A percentile compares a stretch with the other conserved stretches of the same genome.
phyloP scores from a whole-genome alignment of 2,113 vertebrate genomes.

The Pagrus major region DNA sequence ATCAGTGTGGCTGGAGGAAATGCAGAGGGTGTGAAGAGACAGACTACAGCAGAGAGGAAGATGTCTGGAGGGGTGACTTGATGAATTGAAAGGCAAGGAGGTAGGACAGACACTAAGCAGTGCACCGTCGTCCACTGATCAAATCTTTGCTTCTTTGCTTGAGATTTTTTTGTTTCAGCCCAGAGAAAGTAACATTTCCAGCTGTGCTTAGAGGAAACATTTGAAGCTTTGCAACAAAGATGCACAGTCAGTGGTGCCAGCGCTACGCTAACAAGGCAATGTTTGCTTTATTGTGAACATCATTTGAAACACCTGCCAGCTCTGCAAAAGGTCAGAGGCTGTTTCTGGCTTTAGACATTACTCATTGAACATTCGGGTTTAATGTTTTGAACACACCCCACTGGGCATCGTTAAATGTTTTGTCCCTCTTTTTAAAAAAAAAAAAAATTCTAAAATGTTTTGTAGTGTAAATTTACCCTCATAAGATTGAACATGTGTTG shows the following conservation, averaged over 20 bases:
- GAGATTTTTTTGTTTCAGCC: constrained; percentile 21
- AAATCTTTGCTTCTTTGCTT: constrained; percentile 12
- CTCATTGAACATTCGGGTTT: neutral
- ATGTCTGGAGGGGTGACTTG: constrained; percentile 58
- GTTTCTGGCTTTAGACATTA: neutral
- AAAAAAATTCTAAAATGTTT: too few relatives aligned
- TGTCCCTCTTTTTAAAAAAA: too few relatives aligned
- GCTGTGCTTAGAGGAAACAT: constrained; percentile 5
- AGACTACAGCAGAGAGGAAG: constrained; percentile 7
- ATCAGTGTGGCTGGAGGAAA: constrained; percentile 43
- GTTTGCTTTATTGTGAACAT: neutral
- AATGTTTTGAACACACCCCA: neutral
- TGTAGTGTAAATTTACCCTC: too few relatives aligned
- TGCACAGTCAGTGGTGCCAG: neutral
- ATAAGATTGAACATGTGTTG: neutral
- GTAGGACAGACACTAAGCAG: constrained; percentile 27
- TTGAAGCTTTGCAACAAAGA: constrained; percentile 1
- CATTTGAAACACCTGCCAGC: neutral
- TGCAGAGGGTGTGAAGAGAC: constrained; percentile 33
- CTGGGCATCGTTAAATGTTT: neutral
- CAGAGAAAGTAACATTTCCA: neutral
- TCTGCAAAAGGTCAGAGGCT: neutral
- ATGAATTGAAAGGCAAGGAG: constrained; percentile 29
- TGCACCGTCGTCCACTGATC: constrained; percentile 17
- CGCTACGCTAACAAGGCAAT: neutral